Evolutionary conservation across 2,113 vertebrate genomes (phyloP).

Genomic region (Xenus cinereus): DNA sequence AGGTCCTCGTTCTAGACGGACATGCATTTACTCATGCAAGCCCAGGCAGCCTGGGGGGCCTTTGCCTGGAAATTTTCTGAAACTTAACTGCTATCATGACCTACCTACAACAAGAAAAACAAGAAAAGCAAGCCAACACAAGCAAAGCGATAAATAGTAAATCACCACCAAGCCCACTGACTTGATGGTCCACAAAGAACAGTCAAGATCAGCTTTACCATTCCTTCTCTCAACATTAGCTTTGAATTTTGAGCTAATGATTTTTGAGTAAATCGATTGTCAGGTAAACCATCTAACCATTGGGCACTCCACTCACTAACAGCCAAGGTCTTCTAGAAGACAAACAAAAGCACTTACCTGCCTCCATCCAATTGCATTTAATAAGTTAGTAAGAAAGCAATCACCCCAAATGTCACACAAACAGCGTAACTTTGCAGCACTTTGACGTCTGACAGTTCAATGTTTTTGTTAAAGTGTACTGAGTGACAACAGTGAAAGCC

Average conservation of each 20-base stretch:
- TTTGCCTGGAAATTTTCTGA: neutral
- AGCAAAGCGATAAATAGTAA: neutral
- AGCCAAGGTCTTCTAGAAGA: neutral
- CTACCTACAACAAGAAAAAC: neutral
- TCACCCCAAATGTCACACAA: neutral
- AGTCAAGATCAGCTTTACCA: neutral
- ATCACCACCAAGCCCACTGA: neutral
- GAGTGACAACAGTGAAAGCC: neutral
- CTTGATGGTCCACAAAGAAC: neutral
- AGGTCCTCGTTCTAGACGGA: neutral
- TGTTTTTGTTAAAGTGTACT: neutral
- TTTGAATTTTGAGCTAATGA: neutral
- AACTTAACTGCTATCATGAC: neutral
- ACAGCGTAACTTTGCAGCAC: neutral
- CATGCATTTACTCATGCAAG: rapidly evolving
- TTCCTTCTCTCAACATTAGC: neutral
- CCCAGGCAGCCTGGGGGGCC: neutral
- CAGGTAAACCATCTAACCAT: neutral
- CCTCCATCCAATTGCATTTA: neutral
- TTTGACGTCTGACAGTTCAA: neutral
- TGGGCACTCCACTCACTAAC: neutral
- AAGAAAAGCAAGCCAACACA: neutral
- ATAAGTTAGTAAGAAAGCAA: neutral
- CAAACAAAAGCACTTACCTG: neutral
- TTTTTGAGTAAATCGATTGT: neutral